Base-by-base conservation (phyloP, 1,140 invertebrate genomes). In the Drosophila micromelanica region DNA sequence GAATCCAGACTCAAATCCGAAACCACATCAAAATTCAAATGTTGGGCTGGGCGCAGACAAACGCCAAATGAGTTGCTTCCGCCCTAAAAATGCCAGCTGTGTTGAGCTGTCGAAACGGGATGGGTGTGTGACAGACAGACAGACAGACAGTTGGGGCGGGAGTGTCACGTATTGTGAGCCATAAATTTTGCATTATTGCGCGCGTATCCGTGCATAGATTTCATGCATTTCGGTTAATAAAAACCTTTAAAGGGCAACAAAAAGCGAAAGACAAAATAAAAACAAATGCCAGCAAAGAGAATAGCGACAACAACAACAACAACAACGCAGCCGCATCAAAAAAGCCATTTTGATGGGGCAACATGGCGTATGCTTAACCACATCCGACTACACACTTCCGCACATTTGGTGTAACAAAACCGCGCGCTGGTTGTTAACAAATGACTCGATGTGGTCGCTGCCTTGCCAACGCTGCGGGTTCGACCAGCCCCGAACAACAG, bases 381-480 rank as follows among this genome's bases (percentile, higher is more conserved):
- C 84, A 89, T 89, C 84, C 84, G 76, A 89, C 84, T 89, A 82
- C 84, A 87, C 80, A 89, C 84, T 89, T 89, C 84, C 84, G 84
- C 85, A 76, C 84, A 89, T 89, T 89, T 89, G 84, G 84, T 80
- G 84, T 78, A 89, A 78, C 79, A 87, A 87, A 87, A 82, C 82
- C 82, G 79, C 84, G 73, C 79, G 60, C 77, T 82, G 82, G 74
- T 84, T 87, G 84, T 89, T 87, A 87, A 87, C 84, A 87, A 87
- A 87, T 89, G 84, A 87, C 84, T 89, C 84, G 79, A 77, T 82
- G 84, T 61, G 82, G 82, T 82, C 51, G 72, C 13, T 35, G 51
- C 52, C 63, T 76, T 61, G 48, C 59, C 64, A 69, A 64, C 49
- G 54, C 46, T 60, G 68, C 46, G 77, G 69, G 45, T 46, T 56